A percentile compares a stretch with the other conserved stretches of the same genome.
Evolutionary conservation across 2,797 vertebrate genomes (phyloP).

Genomic region (Onychomys arenicola): DNA sequence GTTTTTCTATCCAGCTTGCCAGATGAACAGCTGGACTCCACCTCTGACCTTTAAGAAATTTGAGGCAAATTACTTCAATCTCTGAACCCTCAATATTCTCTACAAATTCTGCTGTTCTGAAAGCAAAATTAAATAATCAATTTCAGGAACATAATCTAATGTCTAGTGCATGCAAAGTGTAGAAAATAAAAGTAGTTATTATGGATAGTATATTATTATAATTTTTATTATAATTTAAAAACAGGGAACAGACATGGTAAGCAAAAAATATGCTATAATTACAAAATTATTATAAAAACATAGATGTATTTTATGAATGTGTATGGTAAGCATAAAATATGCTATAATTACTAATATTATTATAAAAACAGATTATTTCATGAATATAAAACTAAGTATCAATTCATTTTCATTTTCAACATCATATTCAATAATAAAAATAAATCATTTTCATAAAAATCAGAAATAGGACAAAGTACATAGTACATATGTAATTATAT

Average conservation of each 20-base stretch:
- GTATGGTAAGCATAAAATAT: background rate
- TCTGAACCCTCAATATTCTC: background rate
- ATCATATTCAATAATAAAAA: slow-evolving; percentile 5
- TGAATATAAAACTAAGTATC: background rate
- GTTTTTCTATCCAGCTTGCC: background rate
- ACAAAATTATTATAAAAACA: background rate
- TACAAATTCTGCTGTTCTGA: background rate
- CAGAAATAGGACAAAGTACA: slow-evolving; percentile 34
- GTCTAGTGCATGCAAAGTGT: background rate
- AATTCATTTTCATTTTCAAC: slow-evolving; percentile 18
- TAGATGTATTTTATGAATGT: background rate
- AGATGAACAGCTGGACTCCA: background rate
- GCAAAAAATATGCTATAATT: background rate
- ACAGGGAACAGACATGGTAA: background rate
- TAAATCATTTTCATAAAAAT: slow-evolving; percentile 60
- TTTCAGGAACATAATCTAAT: background rate
- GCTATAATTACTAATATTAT: background rate
- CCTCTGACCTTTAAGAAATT: background rate
- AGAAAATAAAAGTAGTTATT: background rate
- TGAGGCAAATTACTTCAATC: background rate
- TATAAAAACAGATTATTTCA: slow-evolving; percentile 12
- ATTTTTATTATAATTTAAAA: background rate
- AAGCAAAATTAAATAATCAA: background rate
- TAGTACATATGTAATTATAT: slow-evolving; percentile 22
- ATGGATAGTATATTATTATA: background rate